Conservation (phyloP, 92 coral and sea anemone genomes). For the Porites cylindrica region DNA sequence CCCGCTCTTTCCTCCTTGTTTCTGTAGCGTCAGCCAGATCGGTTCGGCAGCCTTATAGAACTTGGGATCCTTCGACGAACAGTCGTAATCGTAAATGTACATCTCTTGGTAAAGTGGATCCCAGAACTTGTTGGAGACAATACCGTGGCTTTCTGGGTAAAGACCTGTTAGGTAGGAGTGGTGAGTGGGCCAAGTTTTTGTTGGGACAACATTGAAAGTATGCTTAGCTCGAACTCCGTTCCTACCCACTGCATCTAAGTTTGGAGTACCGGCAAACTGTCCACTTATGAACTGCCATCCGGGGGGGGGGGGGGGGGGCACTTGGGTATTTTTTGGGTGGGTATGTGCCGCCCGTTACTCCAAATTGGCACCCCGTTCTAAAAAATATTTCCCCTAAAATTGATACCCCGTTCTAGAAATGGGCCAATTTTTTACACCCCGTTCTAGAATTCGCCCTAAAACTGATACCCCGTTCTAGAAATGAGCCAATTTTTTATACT, state of each 20-base stretch:
- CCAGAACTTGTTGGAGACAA: conserved; percentile 61
- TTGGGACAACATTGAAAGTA: conserved; percentile 39
- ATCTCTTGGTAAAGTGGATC: conserved; percentile 48
- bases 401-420: no score
- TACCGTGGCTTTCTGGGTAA: conserved; percentile 66
- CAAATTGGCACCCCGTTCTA: no score
- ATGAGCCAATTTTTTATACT: no score
- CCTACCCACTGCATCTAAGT: conserved; percentile 68
- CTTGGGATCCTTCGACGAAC: conserved; percentile 54
- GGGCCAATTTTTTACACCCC: no score
- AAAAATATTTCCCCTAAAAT: no score
- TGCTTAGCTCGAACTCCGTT: conserved; percentile 58
- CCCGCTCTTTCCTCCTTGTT: conserved; percentile 50
- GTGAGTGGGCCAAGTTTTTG: conserved; percentile 61
- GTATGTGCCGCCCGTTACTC: no score
- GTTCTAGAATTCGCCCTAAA: no score
- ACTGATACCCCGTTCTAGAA: no score
- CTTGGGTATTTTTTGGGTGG: no score
- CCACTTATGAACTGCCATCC: conserved; percentile 79
- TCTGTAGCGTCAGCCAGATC: conserved; percentile 68
- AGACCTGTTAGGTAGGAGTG: conserved; percentile 55
- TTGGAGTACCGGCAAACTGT: conserved; percentile 68
- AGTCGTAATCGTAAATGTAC: conserved; percentile 54
- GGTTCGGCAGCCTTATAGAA: conserved; percentile 63
- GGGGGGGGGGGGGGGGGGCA: no score